phyloP scores from a whole-genome alignment of 2,888 invertebrate genomes.

The Dryadula phaetusa region DNA sequence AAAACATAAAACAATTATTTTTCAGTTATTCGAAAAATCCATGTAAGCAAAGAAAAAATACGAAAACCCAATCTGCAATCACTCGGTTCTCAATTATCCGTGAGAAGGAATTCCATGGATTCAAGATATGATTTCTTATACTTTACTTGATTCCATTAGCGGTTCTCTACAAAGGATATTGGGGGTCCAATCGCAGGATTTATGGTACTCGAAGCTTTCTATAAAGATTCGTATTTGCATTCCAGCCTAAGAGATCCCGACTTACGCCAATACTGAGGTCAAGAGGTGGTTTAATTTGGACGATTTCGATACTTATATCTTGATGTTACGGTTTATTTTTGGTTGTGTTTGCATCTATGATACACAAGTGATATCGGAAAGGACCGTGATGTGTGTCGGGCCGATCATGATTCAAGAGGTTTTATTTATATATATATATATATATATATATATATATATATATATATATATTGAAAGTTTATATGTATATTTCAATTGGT shows the following conservation, averaged over 20 bases:
- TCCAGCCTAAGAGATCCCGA: conserved; percentile 68
- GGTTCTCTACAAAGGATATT: conserved; percentile 73
- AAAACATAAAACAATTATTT: too few relatives aligned
- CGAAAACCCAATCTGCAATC: background rate
- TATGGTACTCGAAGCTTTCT: conserved; percentile 57
- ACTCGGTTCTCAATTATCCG: conserved; percentile 26
- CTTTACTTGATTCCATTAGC: conserved; percentile 74
- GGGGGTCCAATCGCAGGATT: conserved; percentile 67
- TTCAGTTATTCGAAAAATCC: too few relatives aligned
- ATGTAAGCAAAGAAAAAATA: too few relatives aligned
- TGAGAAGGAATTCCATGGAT: conserved; percentile 29
- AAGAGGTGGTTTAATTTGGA: conserved; percentile 49
- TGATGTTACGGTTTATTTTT: conserved; percentile 26
- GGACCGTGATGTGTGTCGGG: conserved; percentile 42
- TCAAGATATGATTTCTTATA: conserved; percentile 41
- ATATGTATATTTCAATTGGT: background rate
- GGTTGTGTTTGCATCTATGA: conserved; percentile 18
- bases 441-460: too few relatives aligned
- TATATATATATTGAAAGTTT: conserved; percentile 28
- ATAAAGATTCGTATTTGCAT: conserved; percentile 77
- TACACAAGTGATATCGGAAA: conserved; percentile 44
- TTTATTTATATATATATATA: conserved; percentile 43
- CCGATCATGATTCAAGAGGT: conserved; percentile 41
- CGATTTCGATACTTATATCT: conserved; percentile 38
- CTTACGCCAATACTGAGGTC: conserved; percentile 61